Evolutionary conservation across 2,797 vertebrate genomes (phyloP).

Genomic region (Sebastes iracundus): DNA sequence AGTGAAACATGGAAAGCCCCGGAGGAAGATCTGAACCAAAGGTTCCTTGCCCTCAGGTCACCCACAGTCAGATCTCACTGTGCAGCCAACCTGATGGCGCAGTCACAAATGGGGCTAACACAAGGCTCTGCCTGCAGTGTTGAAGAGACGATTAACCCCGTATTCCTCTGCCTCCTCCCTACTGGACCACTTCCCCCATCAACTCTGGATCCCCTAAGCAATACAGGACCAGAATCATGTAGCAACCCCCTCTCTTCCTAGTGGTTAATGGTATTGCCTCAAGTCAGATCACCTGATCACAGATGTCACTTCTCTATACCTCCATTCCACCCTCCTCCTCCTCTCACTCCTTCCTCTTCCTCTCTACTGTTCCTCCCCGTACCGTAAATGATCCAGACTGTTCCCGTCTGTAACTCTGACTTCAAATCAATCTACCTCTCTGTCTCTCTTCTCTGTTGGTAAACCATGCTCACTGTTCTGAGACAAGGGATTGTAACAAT

Average conservation of each 20-base stretch:
- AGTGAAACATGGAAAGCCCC: conserved; percentile 21
- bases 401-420: conserved; percentile 85
- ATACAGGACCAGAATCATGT: conserved; percentile 84
- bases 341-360: conserved; percentile 38
- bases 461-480: conserved; percentile 76
- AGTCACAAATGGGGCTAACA: conserved; percentile 26
- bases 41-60: conserved; percentile 51
- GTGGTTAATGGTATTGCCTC: conserved; percentile 72
- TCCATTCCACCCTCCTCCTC: conserved; percentile 52
- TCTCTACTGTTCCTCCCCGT: conserved; percentile 61
- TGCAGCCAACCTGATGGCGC: conserved; percentile 49
- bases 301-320: conserved; percentile 69
- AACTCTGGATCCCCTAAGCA: conserved; percentile 71
- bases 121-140: conserved; percentile 43
- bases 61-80: conserved; percentile 61
- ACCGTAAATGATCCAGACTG: conserved; percentile 72
- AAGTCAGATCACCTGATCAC: conserved; percentile 64
- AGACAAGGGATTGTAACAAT: conserved; percentile 83
- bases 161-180: conserved; percentile 2
- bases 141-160: conserved; percentile 53
- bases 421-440: conserved; percentile 96
- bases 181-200: conserved; percentile 54
- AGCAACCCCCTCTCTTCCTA: conserved; percentile 80
- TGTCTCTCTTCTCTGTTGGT: conserved; percentile 83
- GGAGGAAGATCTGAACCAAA: conserved; percentile 63